Base-by-base conservation (phyloP, 2,113 vertebrate species). In the Porphyrio hochstetteri region DNA sequence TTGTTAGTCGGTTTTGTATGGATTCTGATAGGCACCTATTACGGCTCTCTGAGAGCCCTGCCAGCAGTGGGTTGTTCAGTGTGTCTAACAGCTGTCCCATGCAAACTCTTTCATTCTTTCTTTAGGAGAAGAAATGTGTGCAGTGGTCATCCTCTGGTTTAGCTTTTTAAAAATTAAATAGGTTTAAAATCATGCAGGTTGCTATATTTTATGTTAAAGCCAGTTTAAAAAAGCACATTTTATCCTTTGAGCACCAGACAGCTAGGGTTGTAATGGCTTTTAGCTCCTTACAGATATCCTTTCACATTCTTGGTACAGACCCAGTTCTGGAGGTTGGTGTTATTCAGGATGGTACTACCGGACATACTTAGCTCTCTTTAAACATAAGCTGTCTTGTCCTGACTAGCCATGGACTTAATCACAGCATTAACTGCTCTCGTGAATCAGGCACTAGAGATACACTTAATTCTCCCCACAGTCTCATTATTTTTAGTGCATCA, bases 371-470 rank as follows among this genome's bases (percentile, higher is more conserved):
- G 75, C 86, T 95, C 81, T 93, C 94, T 91, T 92, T 91, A 95
- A 90, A 87, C 74, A 48, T 92, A 92, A 94, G 92, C 93, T 85
- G 72, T 80, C 87, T 94, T 94, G 86, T 91, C 92, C 81, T 91
- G 93, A 94, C 91, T 91, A 89, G 77, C 77, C 92, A 70, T n/a
- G 88, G 91, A 77, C 78, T 94, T 96, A 96, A 95, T 96, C 96
- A 87, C 67, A 76, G 93, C 81, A 92, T 96, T 95, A 96, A n/a
- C 92, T 93, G 25, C 83, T 91, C 69, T 93, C n/a, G 61, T 91
- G 92, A 76, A 89, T 72, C 65, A 86, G 86, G 77, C 67, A 91
- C 70, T 91, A 87, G 80, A 95, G 93, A 94, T 82, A 76, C 88
- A 46, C 81, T 94, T 96, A 95, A 86, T 94, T 94, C 91, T 94